Evolutionary conservation across 2,888 invertebrate genomes (phyloP).

Genomic region (Amiota minor): DNA sequence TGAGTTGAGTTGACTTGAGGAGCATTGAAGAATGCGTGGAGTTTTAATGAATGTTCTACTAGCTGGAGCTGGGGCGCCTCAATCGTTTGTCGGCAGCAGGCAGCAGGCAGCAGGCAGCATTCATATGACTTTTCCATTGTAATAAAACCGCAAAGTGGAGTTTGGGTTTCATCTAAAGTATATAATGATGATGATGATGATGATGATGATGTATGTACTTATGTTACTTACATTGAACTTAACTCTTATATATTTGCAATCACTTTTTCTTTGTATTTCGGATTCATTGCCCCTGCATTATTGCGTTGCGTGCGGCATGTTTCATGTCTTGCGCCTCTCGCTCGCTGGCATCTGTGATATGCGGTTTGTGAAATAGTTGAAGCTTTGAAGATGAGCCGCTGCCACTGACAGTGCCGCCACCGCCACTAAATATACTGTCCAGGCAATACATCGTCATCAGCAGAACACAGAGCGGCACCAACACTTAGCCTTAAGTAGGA

Average conservation of each 20-base stretch:
- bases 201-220: too few species aligned
- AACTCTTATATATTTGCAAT: too few species aligned
- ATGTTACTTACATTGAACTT: too few species aligned
- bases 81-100: background rate
- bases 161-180: background rate
- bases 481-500: slow-evolving; percentile 14
- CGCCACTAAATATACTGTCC: too few species aligned
- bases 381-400: slow-evolving; percentile 46
- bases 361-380: slow-evolving; percentile 39
- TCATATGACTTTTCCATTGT: slow-evolving; percentile 6
- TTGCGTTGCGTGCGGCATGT: slow-evolving; percentile 60
- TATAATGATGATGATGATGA: too few species aligned
- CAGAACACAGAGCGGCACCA: background rate
- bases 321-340: slow-evolving; percentile 52
- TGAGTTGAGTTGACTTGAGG: background rate
- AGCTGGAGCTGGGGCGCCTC: background rate
- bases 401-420: background rate
- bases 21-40: too few species aligned
- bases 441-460: background rate
- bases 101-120: background rate
- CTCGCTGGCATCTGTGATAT: slow-evolving; percentile 55
- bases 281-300: background rate
- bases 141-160: slow-evolving; percentile 3
- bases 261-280: too few species aligned
- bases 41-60: too few species aligned